Percentiles rank a stretch among this genome's conserved stretches.
phyloP scores from a whole-genome alignment of 2,113 vertebrate genomes.

The Ptyas mucosa region DNA sequence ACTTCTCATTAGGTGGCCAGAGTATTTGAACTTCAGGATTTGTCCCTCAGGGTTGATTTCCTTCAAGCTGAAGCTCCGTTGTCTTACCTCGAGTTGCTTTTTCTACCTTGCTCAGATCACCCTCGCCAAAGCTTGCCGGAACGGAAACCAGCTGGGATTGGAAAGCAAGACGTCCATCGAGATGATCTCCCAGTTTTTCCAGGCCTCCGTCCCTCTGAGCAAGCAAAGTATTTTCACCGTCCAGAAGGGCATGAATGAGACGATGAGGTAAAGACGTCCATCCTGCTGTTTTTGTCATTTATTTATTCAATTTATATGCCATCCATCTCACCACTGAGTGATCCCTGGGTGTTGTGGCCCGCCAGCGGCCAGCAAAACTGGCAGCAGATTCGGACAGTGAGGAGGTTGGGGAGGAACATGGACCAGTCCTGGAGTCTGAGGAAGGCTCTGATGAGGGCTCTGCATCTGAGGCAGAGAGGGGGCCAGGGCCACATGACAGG shows the following conservation, averaged over 20 bases:
- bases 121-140: slow-evolving; percentile 86
- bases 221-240: slow-evolving; percentile 73
- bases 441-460: no score
- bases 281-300: not conserved
- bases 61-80: fast-evolving
- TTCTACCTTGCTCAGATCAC: slow-evolving; percentile 66
- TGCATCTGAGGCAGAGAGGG: no score
- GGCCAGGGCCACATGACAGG: no score
- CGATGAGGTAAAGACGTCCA: slow-evolving; percentile 82
- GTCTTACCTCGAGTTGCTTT: not conserved
- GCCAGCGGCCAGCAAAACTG: no score
- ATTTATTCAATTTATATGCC: not conserved
- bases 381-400: no score
- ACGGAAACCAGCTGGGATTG: slow-evolving; percentile 79
- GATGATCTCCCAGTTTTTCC: slow-evolving; percentile 83
- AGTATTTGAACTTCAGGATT: not conserved
- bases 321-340: not conserved
- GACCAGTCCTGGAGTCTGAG: no score
- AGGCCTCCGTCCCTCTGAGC: slow-evolving; percentile 65
- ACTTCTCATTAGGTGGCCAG: not conserved
- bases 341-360: not conserved
- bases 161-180: slow-evolving; percentile 77
- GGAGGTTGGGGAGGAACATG: no score
- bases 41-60: not conserved
- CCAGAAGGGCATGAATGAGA: slow-evolving; percentile 88